Evolutionary conservation across 2,797 vertebrate genomes (phyloP).

Genomic region (Sorex maritimensis): DNA sequence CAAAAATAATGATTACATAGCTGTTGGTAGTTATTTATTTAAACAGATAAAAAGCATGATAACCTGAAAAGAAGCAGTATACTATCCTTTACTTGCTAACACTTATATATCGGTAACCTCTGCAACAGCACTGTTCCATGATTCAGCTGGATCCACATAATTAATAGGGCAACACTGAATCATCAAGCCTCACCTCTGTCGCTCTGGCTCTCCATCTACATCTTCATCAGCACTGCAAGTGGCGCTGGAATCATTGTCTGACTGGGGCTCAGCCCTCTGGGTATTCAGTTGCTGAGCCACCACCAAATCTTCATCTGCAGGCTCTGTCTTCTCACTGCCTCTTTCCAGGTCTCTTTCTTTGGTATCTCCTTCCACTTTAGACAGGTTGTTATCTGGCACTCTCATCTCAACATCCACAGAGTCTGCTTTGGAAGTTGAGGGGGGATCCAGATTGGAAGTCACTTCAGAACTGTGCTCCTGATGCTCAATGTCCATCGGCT

Average conservation of each 20-base stretch:
- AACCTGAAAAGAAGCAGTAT: background rate
- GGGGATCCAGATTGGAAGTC: conserved; percentile 89
- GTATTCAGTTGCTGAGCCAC: conserved; percentile 84
- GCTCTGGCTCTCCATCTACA: conserved; percentile 96
- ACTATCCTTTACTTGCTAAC: background rate
- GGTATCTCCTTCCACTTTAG: conserved; percentile 95
- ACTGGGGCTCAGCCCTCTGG: conserved; percentile 93
- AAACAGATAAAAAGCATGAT: background rate
- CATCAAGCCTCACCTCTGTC: conserved; percentile 92
- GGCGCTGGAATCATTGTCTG: conserved; percentile 99
- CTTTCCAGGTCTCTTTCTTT: conserved; percentile 93
- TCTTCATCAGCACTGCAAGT: conserved; percentile 99
- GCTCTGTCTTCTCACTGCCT: conserved; percentile 92
- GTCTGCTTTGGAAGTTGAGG: conserved; percentile 94
- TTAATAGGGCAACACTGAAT: background rate
- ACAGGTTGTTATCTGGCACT: conserved; percentile 91
- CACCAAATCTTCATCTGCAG: conserved; percentile 90
- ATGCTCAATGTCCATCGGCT: conserved; percentile 92
- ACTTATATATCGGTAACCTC: background rate
- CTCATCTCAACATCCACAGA: conserved; percentile 94
- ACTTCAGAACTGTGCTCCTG: conserved; percentile 89
- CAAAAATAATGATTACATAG: background rate
- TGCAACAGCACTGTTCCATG: background rate
- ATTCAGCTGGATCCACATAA: background rate
- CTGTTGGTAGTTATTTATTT: background rate